Evolutionary conservation across 2,797 vertebrate species (phyloP), one percentile per base, ranked within the genome.

Genomic region (Myiothlypis coronata): DNA sequence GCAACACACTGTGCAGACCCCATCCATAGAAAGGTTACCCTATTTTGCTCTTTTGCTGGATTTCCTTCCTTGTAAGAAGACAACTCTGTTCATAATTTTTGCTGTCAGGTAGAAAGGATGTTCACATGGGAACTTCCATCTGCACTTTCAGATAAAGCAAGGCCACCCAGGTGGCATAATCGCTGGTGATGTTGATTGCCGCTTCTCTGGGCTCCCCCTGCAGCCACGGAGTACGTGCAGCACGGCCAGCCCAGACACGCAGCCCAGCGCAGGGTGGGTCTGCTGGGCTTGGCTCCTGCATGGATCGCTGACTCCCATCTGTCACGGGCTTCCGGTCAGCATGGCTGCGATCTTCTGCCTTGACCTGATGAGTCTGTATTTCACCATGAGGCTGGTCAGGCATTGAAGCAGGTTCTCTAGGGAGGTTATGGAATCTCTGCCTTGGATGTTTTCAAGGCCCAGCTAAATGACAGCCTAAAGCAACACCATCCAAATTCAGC

Each of bases 51-150:
- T 64, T 3, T 41, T 67, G 34, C 19, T 87, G 39, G 13, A 35
- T 76, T 94, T 91, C n/a, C 47, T 94, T 89, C 35, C 47, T 87
- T 89, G 12, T 15, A 39, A 55, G 50, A 76, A 72, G 59, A 55
- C n/a, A 65, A 19, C 17, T 59, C 20, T 43, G 4, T 61, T 84
- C 6, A 7, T 80, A 14, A 34, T 37, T 70, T 88, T 44, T 83
- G 8, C 71, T 37, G 18, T 77, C 60, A 70, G 28, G 34, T 44
- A 82, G 70, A 79, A 61, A 71, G 27, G 60, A 32, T 83, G 35
- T 26, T 87, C 5, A 10, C 16, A 1, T 26, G 67, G 24, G 39
- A 72, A 41, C 44, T 79, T 79, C 11, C 21, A 12, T 35, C 27
- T 53, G 8, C 3, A 0, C 20, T 76, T 49, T 23, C 16, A 87